Evolutionary conservation across 2,113 vertebrate genomes (phyloP), one percentile per base, ranked within the genome.

Genomic region (Seriola aureovittata): DNA sequence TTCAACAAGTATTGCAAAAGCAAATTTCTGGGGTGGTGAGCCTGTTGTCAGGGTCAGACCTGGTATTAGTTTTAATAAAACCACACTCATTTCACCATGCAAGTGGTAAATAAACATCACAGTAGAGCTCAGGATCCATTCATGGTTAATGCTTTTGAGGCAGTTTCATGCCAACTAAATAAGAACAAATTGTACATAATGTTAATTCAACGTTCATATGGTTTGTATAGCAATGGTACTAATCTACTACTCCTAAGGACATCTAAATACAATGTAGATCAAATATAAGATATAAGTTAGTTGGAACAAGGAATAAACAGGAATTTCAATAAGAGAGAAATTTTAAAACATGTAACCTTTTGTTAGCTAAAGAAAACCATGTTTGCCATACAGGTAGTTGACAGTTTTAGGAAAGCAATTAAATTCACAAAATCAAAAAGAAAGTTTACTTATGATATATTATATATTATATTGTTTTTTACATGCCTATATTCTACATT

Each of bases 11-110:
- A 29, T 29, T 29, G 29, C 29, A 29, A 29, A 2, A 29, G 29
- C 29, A 29, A 29, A 62, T 70, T 62, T 63, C 48, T 59, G 42
- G 58, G 25, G 36, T 12, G 63, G 13, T 64, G 38, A 29, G 44
- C 29, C 4, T 34, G 4, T 66, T 83, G 66, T 71, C 40, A 60
- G 60, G 54, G 42, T 66, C 59, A 77, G 38, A 69, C 25, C 9
- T 50, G 32, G 58, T 14, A 58, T 52, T 42, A 23, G 40, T 34
- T 70, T 59, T 44, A 50, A 17, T 60, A 62, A 52, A 60, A 48
- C 4, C 1, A 0, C 4, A 8, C 19, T 57, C 36, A 44, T n/a
- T 57, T 52, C 29, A 38, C 48, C 48, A 80, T 34, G n/a, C 44
- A 48, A 66, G n/a, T 6, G 16, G 46, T 32, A 62, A 62, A 73